These are phyloP conservation scores for Dreissena rostriformis DNA, from an alignment of 1,140 invertebrate species.

Conservation along the genomic window DNA sequence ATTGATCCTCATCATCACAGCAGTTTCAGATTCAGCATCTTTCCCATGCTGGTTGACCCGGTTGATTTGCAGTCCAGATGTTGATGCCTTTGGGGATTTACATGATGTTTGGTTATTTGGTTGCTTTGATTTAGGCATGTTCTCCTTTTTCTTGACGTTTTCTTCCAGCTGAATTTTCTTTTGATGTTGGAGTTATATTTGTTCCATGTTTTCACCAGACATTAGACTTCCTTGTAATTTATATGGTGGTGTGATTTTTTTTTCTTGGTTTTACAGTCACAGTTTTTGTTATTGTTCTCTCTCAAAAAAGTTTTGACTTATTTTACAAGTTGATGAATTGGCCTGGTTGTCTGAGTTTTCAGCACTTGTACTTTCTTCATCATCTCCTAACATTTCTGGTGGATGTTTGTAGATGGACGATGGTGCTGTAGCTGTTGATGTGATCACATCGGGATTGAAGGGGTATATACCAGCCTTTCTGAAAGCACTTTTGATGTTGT, in stretches of 20 bases:
- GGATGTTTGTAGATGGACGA: conserved; percentile 12
- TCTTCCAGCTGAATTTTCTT: too few relatives aligned
- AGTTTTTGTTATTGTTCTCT: too few relatives aligned
- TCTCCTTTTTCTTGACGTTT: neutral
- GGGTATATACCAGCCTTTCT: conserved; percentile 27
- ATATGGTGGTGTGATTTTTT: too few relatives aligned
- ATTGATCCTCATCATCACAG: neutral
- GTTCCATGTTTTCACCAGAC: too few relatives aligned
- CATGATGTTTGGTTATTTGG: neutral
- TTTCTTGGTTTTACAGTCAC: too few relatives aligned
- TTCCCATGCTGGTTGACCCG: neutral
- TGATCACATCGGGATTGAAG: conserved; percentile 19
- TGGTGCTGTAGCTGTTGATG: conserved; percentile 27
- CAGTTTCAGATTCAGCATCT: neutral
- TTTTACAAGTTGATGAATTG: too few relatives aligned
- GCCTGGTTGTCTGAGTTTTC: too few relatives aligned
- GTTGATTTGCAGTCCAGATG: conserved; percentile 9
- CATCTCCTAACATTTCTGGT: too few relatives aligned
- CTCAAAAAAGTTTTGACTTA: too few relatives aligned
- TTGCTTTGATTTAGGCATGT: neutral
- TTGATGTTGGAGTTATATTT: too few relatives aligned
- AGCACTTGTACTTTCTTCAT: neutral
- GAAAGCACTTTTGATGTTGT: conserved; percentile 25
- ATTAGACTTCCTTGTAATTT: too few relatives aligned
- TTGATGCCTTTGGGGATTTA: conserved; percentile 5